These are phyloP conservation scores for Avahi laniger DNA, from an alignment of 2,797 vertebrate species.

Conservation along the genomic window DNA sequence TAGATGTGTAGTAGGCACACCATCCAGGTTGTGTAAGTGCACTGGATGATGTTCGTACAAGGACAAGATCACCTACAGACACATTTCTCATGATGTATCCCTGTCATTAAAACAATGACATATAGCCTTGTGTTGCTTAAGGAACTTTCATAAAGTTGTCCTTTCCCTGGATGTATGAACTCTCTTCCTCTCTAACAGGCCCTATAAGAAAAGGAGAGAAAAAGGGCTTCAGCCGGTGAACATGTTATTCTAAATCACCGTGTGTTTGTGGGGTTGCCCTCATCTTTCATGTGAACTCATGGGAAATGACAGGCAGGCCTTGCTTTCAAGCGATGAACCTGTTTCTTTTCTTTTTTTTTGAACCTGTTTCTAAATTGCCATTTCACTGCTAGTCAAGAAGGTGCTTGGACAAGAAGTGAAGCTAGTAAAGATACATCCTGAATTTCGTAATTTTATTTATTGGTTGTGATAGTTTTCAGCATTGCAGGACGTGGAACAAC, in stretches of 20 bases:
- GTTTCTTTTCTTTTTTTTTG: no score
- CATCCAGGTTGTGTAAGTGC: background rate
- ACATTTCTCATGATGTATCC: background rate
- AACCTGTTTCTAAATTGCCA: background rate
- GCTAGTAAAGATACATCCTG: background rate
- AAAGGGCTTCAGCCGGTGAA: background rate
- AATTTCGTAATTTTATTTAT: background rate
- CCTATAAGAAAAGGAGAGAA: background rate
- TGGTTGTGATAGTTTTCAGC: background rate
- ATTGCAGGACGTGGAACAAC: background rate
- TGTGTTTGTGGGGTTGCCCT: no score
- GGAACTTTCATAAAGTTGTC: background rate
- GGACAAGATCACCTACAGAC: background rate
- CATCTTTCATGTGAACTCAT: background rate
- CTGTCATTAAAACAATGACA: background rate
- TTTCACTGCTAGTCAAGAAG: background rate
- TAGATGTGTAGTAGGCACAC: background rate
- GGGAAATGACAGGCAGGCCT: background rate
- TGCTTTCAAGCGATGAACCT: background rate
- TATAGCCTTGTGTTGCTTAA: background rate
- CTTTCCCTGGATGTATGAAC: background rate
- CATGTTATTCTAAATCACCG: background rate
- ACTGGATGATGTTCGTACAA: background rate
- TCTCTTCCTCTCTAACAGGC: background rate
- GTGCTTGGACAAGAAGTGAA: background rate